Conservation (phyloP, 2,797 vertebrate genomes). For the Manis javanica region DNA sequence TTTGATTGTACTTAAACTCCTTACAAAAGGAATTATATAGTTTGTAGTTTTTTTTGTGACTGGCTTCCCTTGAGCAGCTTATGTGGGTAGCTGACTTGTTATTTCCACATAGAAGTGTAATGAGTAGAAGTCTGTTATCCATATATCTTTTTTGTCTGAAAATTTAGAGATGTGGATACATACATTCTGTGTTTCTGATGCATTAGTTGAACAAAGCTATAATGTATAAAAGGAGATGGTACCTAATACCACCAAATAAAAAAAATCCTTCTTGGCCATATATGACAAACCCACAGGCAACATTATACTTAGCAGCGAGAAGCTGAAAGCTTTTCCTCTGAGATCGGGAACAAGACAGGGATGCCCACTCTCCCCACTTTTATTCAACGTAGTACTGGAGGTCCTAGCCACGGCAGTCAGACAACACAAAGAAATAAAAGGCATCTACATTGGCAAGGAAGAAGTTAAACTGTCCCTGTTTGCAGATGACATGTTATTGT, state of each 20-base stretch:
- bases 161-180: not conserved
- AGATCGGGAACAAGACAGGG: no score
- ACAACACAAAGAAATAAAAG: no score
- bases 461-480: no score
- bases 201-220: not conserved
- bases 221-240: not conserved
- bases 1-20: not conserved
- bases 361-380: no score
- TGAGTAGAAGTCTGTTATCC: not conserved
- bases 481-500: no score
- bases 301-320: no score
- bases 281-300: no score
- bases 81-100: not conserved
- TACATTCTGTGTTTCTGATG: not conserved
- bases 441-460: no score
- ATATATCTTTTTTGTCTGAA: not conserved
- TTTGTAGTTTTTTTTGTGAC: not conserved
- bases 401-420: no score
- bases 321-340: no score
- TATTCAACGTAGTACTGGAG: no score
- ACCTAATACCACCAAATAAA: not conserved
- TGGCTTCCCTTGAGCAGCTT: not conserved
- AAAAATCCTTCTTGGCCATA: not conserved
- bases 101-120: constrained; percentile 23
- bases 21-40: not conserved